A percentile compares a stretch with the other conserved stretches of the same genome.
These are phyloP conservation scores for Acheta domesticus DNA, from an alignment of 2,888 invertebrate genomes.

Conservation along the genomic window DNA sequence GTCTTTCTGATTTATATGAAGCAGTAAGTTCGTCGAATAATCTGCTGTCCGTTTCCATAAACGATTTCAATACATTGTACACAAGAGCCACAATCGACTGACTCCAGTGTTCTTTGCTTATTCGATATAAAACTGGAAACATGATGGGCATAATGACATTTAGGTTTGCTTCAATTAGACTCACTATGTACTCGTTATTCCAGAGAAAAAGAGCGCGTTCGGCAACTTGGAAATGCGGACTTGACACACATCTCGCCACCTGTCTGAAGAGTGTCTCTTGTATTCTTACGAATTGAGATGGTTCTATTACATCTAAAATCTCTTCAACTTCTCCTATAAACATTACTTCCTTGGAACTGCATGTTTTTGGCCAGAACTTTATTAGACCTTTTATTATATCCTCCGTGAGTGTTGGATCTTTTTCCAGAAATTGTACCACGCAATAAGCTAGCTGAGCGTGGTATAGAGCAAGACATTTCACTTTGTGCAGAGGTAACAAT, in stretches of 20 bases:
- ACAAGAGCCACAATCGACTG: slow-evolving; percentile 99
- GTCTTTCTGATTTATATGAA: slow-evolving; percentile 97
- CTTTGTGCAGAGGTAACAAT: slow-evolving; percentile 97
- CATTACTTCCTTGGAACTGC: slow-evolving; percentile 97
- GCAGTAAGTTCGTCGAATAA: slow-evolving; percentile 98
- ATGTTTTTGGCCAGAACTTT: slow-evolving; percentile 99
- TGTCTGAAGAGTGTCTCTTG: slow-evolving; percentile 97
- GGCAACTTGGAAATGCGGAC: slow-evolving; percentile 70
- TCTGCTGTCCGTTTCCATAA: slow-evolving; percentile 99
- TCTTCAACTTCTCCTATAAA: slow-evolving; percentile 99
- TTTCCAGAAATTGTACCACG: slow-evolving; percentile 99
- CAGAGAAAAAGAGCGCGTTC: slow-evolving; percentile 98
- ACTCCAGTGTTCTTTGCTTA: slow-evolving; percentile 99
- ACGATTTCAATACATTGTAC: slow-evolving; percentile 98
- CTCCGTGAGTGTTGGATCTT: slow-evolving; percentile 96
- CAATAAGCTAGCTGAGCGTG: slow-evolving; percentile 99
- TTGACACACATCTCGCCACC: slow-evolving; percentile 95
- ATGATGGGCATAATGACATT: slow-evolving; percentile 98
- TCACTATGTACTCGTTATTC: slow-evolving; percentile 99
- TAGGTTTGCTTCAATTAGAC: slow-evolving; percentile 97
- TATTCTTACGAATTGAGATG: slow-evolving; percentile 96
- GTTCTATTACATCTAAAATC: slow-evolving; percentile 98
- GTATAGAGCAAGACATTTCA: slow-evolving; percentile 95
- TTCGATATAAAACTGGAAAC: slow-evolving; percentile 98
- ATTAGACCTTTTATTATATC: slow-evolving; percentile 94